Percentiles rank a stretch among this genome's conserved stretches.
Conservation (phyloP, 2,888 invertebrate genomes). For the Philereme transversata region DNA sequence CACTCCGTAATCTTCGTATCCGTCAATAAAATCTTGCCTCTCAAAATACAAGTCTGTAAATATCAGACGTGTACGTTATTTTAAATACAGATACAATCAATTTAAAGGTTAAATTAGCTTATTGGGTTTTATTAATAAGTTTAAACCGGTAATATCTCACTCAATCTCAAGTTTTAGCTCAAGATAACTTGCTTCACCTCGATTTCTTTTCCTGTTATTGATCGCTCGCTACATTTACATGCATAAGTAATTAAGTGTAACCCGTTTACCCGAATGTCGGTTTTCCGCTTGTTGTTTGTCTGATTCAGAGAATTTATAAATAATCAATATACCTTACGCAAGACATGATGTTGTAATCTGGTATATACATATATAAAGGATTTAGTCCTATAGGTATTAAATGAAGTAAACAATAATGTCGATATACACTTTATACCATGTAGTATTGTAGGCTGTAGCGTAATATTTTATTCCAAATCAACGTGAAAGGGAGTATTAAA, state of each 20-base stretch:
- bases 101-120: constrained; percentile 29
- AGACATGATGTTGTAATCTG: not conserved
- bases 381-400: too few relatives aligned
- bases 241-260: constrained; percentile 38
- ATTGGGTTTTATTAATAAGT: constrained; percentile 32
- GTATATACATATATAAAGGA: too few relatives aligned
- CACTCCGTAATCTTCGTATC: constrained; percentile 24
- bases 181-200: constrained; percentile 44
- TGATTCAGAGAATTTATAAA: constrained; percentile 39
- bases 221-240: constrained; percentile 43
- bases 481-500: too few relatives aligned
- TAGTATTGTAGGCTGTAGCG: too few relatives aligned
- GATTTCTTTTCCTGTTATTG: constrained; percentile 63
- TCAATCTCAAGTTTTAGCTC: constrained; percentile 24
- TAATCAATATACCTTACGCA: constrained; percentile 6
- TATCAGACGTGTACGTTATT: constrained; percentile 23
- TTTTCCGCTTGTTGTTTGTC: constrained; percentile 47
- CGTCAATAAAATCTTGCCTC: constrained; percentile 18
- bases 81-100: constrained; percentile 25
- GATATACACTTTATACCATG: too few relatives aligned
- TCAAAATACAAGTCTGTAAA: constrained; percentile 10
- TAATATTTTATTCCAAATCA: too few relatives aligned
- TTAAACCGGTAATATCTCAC: constrained; percentile 38
- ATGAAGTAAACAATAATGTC: too few relatives aligned
- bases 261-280: constrained; percentile 44